These are phyloP conservation scores for Tipula vernalis DNA, from an alignment of 2,888 invertebrate genomes.

Conservation along the genomic window DNA sequence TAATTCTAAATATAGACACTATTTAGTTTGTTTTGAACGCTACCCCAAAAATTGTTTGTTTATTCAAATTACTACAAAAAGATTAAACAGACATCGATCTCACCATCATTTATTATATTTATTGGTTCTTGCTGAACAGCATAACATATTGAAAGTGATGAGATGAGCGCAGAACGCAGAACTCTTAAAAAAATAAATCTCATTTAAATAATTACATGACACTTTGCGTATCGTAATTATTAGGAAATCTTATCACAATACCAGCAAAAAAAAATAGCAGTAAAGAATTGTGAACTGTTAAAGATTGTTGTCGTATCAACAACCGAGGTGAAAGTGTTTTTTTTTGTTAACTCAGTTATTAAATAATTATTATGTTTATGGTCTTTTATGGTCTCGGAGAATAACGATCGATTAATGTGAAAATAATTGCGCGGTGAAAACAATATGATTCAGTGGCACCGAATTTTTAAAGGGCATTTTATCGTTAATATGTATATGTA, in stretches of 20 bases:
- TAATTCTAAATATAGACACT: background rate
- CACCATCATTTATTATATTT: background rate
- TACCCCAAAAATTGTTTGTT: background rate
- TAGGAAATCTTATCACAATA: background rate
- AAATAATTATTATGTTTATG: background rate
- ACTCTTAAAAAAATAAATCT: background rate
- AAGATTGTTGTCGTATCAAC: background rate
- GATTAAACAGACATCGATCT: background rate
- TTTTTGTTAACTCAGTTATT: background rate
- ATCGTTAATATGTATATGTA: too few relatives aligned
- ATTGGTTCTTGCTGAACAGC: background rate
- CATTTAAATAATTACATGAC: background rate
- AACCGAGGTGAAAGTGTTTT: background rate
- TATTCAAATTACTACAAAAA: background rate
- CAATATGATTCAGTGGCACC: background rate
- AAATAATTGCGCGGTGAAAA: background rate
- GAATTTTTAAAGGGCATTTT: background rate
- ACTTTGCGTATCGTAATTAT: background rate
- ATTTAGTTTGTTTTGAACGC: background rate
- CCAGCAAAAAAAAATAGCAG: background rate
- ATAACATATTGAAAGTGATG: background rate
- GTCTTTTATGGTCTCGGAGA: background rate
- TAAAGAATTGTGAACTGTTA: background rate
- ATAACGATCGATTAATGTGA: background rate
- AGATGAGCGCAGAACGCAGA: background rate